Percentiles rank a stretch among this genome's conserved stretches.
phyloP scores from a whole-genome alignment of 2,888 invertebrate genomes.

The Cyrtodaria siliqua region DNA sequence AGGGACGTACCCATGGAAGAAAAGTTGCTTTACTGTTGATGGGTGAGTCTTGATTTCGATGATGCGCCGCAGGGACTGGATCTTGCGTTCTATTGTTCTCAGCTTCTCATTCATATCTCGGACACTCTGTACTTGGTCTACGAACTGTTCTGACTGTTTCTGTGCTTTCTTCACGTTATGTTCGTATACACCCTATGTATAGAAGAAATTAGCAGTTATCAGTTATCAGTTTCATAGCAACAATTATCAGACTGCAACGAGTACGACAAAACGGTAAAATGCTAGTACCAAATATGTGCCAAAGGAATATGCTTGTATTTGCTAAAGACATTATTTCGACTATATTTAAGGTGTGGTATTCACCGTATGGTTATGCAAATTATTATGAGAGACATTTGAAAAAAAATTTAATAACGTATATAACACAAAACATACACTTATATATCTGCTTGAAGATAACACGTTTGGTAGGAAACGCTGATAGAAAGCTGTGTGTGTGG shows the following conservation, averaged over 20 bases:
- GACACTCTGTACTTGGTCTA: constrained; percentile 34
- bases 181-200: constrained; percentile 57
- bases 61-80: constrained; percentile 72
- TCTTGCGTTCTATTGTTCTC: constrained; percentile 63
- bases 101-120: constrained; percentile 30
- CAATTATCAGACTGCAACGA: not conserved
- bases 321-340: no score
- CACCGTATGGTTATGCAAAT: no score
- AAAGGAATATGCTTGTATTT: not conserved
- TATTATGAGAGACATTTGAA: no score
- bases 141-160: constrained; percentile 31
- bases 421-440: no score
- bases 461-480: no score
- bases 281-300: no score
- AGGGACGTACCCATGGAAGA: constrained; percentile 74
- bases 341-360: no score
- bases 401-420: no score
- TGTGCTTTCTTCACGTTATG: constrained; percentile 39
- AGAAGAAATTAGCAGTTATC: not conserved
- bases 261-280: no score
- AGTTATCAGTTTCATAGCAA: not conserved
- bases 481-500: no score
- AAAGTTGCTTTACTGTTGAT: constrained; percentile 78
- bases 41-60: constrained; percentile 78
- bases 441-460: no score